These are phyloP conservation scores for Balearica regulorum DNA, from an alignment of 2,797 vertebrate species.

Conservation along the genomic window DNA sequence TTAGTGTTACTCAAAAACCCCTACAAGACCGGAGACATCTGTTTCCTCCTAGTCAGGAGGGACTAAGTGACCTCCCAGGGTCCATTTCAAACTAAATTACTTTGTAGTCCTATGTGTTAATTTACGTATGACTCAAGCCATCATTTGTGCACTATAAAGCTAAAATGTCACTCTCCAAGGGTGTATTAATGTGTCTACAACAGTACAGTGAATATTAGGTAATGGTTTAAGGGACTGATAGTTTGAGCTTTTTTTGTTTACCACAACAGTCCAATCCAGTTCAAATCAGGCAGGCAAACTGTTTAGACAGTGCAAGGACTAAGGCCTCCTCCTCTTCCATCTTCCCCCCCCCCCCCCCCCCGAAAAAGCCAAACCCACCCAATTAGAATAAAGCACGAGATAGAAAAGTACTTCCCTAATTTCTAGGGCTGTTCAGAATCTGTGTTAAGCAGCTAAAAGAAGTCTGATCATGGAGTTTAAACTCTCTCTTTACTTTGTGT, in stretches of 20 bases:
- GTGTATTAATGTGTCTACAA: neutral
- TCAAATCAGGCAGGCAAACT: neutral
- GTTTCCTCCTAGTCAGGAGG: neutral
- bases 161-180: neutral
- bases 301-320: neutral
- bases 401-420: neutral
- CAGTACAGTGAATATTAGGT: neutral
- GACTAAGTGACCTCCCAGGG: neutral
- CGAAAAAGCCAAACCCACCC: too few relatives aligned
- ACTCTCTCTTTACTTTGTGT: neutral
- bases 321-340: too few relatives aligned
- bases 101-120: neutral
- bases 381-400: neutral
- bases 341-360: too few relatives aligned
- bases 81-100: too few relatives aligned
- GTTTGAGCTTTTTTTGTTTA: neutral
- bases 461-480: neutral
- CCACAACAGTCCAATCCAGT: neutral
- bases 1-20: too few relatives aligned
- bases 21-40: accelerated
- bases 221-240: neutral
- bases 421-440: neutral
- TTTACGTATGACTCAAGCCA: neutral
- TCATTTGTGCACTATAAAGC: neutral
- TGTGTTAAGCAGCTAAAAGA: neutral